Evolutionary conservation across 2,888 invertebrate genomes (phyloP), one percentile per base, ranked within the genome.

Genomic region (Cheilosia vernalis): DNA sequence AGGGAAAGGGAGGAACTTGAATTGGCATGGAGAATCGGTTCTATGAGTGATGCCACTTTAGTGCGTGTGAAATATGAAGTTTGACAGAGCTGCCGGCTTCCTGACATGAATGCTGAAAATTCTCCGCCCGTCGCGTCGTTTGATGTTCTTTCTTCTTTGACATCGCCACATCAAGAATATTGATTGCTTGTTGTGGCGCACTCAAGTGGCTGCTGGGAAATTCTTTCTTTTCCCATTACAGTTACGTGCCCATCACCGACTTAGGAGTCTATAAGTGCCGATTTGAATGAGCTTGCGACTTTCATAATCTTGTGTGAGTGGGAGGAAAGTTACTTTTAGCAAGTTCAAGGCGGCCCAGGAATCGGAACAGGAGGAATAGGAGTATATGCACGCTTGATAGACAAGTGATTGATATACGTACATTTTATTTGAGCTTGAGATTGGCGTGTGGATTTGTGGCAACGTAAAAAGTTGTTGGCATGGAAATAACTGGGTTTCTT

Each of bases 61-160:
- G 63, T 80, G 80, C 80, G 84, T 80, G 69, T 76, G 80, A 84
- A 80, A 70, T 76, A 66, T 84, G 63, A 63, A 47, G 58, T 49
- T 37, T 24, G 13, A 53, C 49, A 15, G 13, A 30, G 55, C 9
- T 5, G 2, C 37, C 21, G 49, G 21, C 2, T 27, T 24, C 44
- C 33, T 33, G 63, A 63, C 47, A 17, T 60, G 70, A 40, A 44
- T 55, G 61, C 19, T n/a, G 10, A 6, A n/a, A 66, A 21, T n/a
- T 10, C 33, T 19, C 40, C 2, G 17, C 10, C 40, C 9, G 6
- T 1, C 13, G 3, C n/a, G 30, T 9, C 66, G 55, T 73, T 69
- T 74, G 67, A 76, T 56, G 49, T 67, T 27, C 76, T 47, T 9
- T 56, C 42, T 67, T 37, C 74, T 47, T 3, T 47, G 47, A 47